Percentiles rank a stretch among this genome's conserved stretches.
Evolutionary conservation across 2,888 invertebrate genomes (phyloP).

Genomic region (Andrena camellia): DNA sequence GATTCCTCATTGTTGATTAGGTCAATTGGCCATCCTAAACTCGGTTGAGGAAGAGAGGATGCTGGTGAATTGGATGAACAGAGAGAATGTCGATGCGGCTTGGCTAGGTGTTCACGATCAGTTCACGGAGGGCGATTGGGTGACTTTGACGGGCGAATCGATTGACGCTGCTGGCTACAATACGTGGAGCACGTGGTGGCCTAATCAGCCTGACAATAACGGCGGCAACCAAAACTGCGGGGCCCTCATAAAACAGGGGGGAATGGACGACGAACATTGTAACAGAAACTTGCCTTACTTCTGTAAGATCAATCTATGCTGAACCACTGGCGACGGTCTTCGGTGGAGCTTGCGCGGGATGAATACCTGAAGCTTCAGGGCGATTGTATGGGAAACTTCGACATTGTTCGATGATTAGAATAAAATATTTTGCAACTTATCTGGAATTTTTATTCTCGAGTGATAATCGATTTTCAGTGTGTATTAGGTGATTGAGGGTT

Average conservation of each 20-base stretch:
- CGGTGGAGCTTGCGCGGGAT: too few species aligned
- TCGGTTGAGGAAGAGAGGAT: not conserved
- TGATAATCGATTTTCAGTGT: too few species aligned
- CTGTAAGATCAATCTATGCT: slow-evolving; percentile 48
- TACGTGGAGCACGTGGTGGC: slow-evolving; percentile 47
- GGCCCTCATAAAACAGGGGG: slow-evolving; percentile 33
- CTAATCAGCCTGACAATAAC: slow-evolving; percentile 55
- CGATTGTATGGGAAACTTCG: too few species aligned
- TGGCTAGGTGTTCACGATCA: not conserved
- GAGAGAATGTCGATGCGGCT: not conserved
- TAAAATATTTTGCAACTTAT: too few species aligned
- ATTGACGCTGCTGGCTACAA: not conserved
- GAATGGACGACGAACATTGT: slow-evolving; percentile 57
- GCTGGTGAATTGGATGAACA: not conserved
- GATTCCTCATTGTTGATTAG: not conserved
- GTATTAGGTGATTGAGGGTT: too few species aligned
- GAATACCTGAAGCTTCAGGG: too few species aligned
- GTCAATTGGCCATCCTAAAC: not conserved
- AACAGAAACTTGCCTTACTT: slow-evolving; percentile 12
- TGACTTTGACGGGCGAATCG: not conserved
- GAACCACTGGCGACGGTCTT: not conserved
- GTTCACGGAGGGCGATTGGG: not conserved
- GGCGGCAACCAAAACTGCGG: slow-evolving; percentile 57
- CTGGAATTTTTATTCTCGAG: too few species aligned
- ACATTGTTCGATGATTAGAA: too few species aligned